A percentile compares a stretch with the other conserved stretches of the same genome.
phyloP scores from a whole-genome alignment of 2,797 vertebrate genomes.

The Podarcis siculus region DNA sequence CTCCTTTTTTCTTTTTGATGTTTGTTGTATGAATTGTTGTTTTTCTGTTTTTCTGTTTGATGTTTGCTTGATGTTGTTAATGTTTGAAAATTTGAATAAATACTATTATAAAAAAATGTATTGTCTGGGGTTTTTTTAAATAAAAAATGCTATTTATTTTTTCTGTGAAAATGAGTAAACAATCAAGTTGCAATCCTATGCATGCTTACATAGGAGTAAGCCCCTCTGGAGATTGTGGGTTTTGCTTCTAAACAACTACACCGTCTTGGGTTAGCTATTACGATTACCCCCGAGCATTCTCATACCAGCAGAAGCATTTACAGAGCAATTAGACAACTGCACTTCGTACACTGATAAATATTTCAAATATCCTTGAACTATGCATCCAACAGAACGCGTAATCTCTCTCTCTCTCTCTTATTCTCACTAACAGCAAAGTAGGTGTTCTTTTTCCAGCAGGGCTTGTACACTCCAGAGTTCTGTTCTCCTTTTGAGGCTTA shows the following conservation, averaged over 20 bases:
- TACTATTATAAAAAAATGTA: too few relatives aligned
- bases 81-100: too few relatives aligned
- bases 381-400: not conserved
- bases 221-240: too few relatives aligned
- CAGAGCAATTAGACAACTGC: not conserved
- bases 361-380: not conserved
- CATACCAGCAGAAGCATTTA: not conserved
- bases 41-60: too few relatives aligned
- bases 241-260: not conserved
- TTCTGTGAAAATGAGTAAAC: not conserved
- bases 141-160: not conserved
- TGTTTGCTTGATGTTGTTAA: too few relatives aligned
- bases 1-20: too few relatives aligned
- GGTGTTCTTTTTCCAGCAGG: not conserved
- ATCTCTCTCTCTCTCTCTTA: not conserved
- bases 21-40: too few relatives aligned
- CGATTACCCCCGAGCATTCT: not conserved
- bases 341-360: not conserved
- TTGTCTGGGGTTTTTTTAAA: not conserved
- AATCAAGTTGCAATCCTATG: not conserved
- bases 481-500: not conserved
- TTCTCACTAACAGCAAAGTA: not conserved
- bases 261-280: too few relatives aligned
- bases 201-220: too few relatives aligned
- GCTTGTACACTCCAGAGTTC: not conserved